Evolutionary conservation across 2,888 invertebrate genomes (phyloP), one percentile per base, ranked within the genome.

Genomic region (Lycia hirtaria): DNA sequence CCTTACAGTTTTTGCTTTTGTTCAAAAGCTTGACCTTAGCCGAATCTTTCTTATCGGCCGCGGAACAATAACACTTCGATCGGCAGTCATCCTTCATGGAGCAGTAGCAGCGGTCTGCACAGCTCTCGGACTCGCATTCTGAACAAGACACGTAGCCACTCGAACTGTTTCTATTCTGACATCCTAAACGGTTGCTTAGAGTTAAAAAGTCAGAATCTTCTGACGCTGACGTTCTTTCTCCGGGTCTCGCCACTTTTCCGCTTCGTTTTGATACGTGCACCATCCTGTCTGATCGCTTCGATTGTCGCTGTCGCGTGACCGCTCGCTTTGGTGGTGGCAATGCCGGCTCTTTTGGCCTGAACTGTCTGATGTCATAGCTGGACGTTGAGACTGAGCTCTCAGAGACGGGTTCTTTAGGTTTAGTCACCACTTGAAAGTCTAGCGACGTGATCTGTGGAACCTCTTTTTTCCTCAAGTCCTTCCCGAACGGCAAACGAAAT

Each of bases 111-210:
- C 97, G 95, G 77, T 97, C 97, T 0, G 96, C 95, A 75, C 97
- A 97, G 10, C 96, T 95, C 69, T 97, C 97, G 1, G 96, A 97
- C 75, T 97, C 97, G 77, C 97, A 97, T 82, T 97, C 97, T 35
- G 97, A 97, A 80, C 97, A 97, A 2, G 97, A 96, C 0, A 97
- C 96, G 76, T 97, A 97, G 69, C 94, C 94, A 71, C 94, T 94
- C 5, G 94, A 94, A 72, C 94, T 94, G 68, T 94, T 94, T 33
- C 94, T 79, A 62, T 94, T 94, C 62, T 94, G 92, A 59, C 94
- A 94, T 45, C 93, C 93, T 3, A 93, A 80, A 53, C 94, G 87
- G 67, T 94, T 94, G 67, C 93, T 93, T 1, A 94, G 81, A 2
- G 93, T 93, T 56, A 92, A 73, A 70, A 93, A 92, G 64, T 94